A percentile compares a stretch with the other conserved stretches of the same genome.
These are phyloP conservation scores for Nibea albiflora DNA, from an alignment of 2,113 vertebrate species.

Conservation along the genomic window DNA sequence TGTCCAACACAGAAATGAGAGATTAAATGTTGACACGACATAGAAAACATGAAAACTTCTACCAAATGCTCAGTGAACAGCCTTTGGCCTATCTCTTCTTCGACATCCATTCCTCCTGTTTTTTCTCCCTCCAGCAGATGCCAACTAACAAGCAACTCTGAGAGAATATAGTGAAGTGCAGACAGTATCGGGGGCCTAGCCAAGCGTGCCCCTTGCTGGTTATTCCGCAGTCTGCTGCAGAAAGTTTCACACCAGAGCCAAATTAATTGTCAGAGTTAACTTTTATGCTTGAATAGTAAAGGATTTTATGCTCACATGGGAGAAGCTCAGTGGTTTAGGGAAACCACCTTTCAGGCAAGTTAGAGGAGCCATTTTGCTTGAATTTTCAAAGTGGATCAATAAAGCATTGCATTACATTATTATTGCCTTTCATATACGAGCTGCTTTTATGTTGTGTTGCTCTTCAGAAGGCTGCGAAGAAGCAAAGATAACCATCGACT, in stretches of 20 bases:
- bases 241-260: conserved; percentile 55
- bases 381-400: conserved; percentile 40
- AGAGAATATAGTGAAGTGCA: conserved; percentile 49
- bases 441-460: conserved; percentile 38
- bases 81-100: conserved; percentile 52
- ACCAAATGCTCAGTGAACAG: conserved; percentile 46
- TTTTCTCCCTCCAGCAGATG: conserved; percentile 50
- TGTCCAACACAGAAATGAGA: conserved; percentile 46
- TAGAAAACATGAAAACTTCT: conserved; percentile 53
- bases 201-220: conserved; percentile 42
- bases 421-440: conserved; percentile 29
- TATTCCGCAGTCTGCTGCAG: conserved; percentile 24
- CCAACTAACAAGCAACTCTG: conserved; percentile 70
- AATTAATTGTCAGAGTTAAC: conserved; percentile 62
- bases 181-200: conserved; percentile 43
- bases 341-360: conserved; percentile 15
- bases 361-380: conserved; percentile 32
- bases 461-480: conserved; percentile 15
- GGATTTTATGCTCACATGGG: conserved; percentile 29
- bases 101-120: conserved; percentile 23
- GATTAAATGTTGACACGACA: conserved; percentile 47
- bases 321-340: conserved; percentile 8
- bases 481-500: conserved; percentile 17
- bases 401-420: conserved; percentile 29
- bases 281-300: conserved; percentile 61